phyloP scores from a whole-genome alignment of 1,140 invertebrate species.

The Campoletis sonorensis region DNA sequence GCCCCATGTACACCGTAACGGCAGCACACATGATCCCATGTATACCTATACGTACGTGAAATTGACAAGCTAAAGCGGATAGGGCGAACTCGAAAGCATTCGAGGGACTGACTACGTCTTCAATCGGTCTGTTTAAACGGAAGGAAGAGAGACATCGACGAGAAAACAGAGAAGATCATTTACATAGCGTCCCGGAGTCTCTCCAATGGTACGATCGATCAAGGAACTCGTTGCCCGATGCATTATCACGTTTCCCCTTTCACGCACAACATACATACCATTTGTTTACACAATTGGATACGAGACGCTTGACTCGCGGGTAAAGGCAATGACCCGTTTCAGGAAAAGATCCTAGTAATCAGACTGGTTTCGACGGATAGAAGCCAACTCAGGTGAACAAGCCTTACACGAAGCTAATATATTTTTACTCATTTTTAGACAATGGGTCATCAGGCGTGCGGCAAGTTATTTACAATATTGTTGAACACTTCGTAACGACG shows the following conservation, averaged over 20 bases:
- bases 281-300: too few species aligned
- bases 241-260: neutral
- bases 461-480: too few species aligned
- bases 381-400: too few species aligned
- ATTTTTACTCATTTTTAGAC: too few species aligned
- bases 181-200: neutral
- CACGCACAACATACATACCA: too few species aligned
- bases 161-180: neutral
- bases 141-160: neutral
- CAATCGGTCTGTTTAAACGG: neutral
- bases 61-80: slow-evolving; percentile 16
- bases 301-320: too few species aligned
- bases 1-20: neutral
- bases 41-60: neutral
- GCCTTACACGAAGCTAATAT: too few species aligned
- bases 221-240: neutral
- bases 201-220: neutral
- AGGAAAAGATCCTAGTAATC: too few species aligned
- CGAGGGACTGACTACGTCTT: neutral
- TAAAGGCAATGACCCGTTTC: too few species aligned
- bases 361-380: too few species aligned
- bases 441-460: too few species aligned
- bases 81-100: slow-evolving; percentile 6
- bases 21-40: neutral
- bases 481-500: neutral